Percentiles rank a stretch among this genome's conserved stretches.
phyloP scores from a whole-genome alignment of 2,797 vertebrate genomes.

The Mus minutoides region DNA sequence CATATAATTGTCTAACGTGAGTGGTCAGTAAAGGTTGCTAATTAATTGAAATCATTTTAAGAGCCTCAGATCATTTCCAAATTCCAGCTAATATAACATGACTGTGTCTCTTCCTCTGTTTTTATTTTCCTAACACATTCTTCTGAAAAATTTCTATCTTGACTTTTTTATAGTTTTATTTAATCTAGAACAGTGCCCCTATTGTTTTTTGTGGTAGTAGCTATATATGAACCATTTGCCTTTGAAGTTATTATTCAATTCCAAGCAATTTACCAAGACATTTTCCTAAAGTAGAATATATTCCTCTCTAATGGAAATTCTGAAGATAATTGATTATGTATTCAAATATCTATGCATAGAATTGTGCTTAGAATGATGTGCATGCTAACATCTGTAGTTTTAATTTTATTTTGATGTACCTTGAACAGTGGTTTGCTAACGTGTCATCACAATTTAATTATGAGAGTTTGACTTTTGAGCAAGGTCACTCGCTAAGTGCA shows the following conservation, averaged over 20 bases:
- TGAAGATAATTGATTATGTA: not conserved
- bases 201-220: not conserved
- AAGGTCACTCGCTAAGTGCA: slow-evolving; percentile 28
- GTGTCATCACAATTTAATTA: not conserved
- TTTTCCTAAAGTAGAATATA: slow-evolving; percentile 38
- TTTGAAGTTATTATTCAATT: slow-evolving; percentile 51
- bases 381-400: not conserved
- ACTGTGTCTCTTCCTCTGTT: not conserved
- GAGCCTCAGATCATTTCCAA: not conserved
- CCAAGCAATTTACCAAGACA: slow-evolving; percentile 28
- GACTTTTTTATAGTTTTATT: slow-evolving; percentile 8
- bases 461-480: slow-evolving; percentile 49
- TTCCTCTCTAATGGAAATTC: slow-evolving; percentile 40
- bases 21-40: not conserved
- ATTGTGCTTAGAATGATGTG: not conserved
- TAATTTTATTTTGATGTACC: not conserved
- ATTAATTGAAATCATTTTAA: slow-evolving; percentile 22
- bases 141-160: slow-evolving; percentile 6
- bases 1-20: slow-evolving; percentile 21
- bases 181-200: not conserved
- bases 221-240: not conserved
- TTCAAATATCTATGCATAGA: not conserved
- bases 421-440: not conserved
- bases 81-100: not conserved
- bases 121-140: not conserved